Conservation (phyloP, 1,140 invertebrate genomes). For the Ganaspis sp. region DNA sequence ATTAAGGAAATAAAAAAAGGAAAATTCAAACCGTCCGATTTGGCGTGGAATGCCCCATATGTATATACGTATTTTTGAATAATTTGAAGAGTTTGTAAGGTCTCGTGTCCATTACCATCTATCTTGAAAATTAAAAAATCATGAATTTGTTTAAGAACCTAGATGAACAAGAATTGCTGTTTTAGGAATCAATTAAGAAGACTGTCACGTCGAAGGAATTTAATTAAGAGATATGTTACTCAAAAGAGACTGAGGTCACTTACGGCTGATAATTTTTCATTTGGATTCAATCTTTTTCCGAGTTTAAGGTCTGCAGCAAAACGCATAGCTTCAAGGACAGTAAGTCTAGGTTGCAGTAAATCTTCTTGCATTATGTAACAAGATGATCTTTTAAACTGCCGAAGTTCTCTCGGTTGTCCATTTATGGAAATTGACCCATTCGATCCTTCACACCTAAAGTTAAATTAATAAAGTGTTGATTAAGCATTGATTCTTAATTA, state of each 20-base stretch:
- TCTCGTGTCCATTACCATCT: too few relatives aligned
- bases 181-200: background rate
- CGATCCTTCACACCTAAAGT: constrained; percentile 76
- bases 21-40: too few relatives aligned
- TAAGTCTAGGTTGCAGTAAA: constrained; percentile 89
- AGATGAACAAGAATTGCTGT: background rate
- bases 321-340: constrained; percentile 89
- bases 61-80: too few relatives aligned
- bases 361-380: constrained; percentile 98
- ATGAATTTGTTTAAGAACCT: background rate
- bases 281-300: constrained; percentile 79
- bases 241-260: constrained; percentile 63
- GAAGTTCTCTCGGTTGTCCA: constrained; percentile 83
- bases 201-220: background rate
- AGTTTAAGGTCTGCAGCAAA: constrained; percentile 93
- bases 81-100: too few relatives aligned
- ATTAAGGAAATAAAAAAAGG: too few relatives aligned
- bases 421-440: constrained; percentile 85
- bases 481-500: too few relatives aligned
- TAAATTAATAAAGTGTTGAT: constrained; percentile 1
- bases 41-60: too few relatives aligned
- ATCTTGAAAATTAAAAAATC: too few relatives aligned
- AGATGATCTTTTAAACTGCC: constrained; percentile 89
- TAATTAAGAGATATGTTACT: background rate
- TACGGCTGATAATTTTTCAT: constrained; percentile 84